phyloP scores from a whole-genome alignment of 2,797 vertebrate species.

The Lepus oiostolus region DNA sequence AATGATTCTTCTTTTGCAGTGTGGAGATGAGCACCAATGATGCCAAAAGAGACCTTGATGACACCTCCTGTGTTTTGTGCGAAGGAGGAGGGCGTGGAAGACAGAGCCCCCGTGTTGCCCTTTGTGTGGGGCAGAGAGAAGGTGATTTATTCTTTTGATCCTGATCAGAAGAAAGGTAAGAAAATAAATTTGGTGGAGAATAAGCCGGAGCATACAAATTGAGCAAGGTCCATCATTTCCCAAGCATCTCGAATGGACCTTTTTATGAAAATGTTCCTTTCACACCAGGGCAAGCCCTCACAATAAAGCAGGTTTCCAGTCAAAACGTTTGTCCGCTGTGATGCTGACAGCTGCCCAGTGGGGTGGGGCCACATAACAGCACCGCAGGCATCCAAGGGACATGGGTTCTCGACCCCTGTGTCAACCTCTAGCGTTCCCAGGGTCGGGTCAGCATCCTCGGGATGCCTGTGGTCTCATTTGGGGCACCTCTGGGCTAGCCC shows the following conservation, averaged over 20 bases:
- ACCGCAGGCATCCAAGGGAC: constrained; percentile 80
- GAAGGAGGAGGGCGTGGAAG: neutral
- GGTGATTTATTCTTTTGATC: constrained; percentile 62
- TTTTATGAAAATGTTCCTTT: constrained; percentile 70
- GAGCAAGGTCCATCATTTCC: constrained; percentile 8
- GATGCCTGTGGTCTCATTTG: constrained; percentile 78
- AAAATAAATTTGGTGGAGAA: constrained; percentile 46
- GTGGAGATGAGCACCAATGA: neutral
- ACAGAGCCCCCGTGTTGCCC: constrained; percentile 2
- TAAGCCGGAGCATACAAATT: constrained; percentile 43
- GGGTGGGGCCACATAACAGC: constrained; percentile 80
- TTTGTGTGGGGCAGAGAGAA: constrained; percentile 40
- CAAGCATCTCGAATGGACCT: constrained; percentile 58
- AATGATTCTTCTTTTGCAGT: neutral
- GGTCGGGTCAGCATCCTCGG: constrained; percentile 80
- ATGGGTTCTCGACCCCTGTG: constrained; percentile 79
- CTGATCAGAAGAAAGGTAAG: constrained; percentile 57
- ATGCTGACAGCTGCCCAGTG: constrained; percentile 82
- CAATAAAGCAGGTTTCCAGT: constrained; percentile 78
- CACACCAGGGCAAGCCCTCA: constrained; percentile 50
- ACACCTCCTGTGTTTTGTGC: neutral
- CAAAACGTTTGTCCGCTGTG: constrained; percentile 77
- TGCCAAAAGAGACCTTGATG: neutral
- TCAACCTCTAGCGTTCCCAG: constrained; percentile 82
- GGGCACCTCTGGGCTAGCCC: constrained; percentile 71